Evolutionary conservation across 92 coral and sea anemone species (phyloP), one percentile per base, ranked within the genome.

Genomic region (Scolanthus callimorphus): DNA sequence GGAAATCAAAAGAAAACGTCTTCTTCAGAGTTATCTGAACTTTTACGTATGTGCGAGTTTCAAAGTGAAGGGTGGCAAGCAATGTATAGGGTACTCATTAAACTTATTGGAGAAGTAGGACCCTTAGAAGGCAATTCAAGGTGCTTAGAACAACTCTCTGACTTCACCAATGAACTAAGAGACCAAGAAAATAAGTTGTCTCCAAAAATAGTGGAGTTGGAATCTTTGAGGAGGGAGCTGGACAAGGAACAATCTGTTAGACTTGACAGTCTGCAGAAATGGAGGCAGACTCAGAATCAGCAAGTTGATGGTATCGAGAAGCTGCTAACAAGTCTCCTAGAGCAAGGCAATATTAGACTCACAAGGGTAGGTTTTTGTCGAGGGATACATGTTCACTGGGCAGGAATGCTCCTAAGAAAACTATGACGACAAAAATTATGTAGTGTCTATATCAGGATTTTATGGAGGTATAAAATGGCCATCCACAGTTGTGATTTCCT

Each of bases 301-400:
- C 96, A 88, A 53, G 80, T 83, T 1, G 90, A 88, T 1, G 90
- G 86, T 2, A 77, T 88, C 25, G 96, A 83, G 24, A 83, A 74
- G 38, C 59, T 88, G 17, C 65, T 88, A 12, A 63, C 74, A 30
- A 78, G 77, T 57, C 43, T 88, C 67, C 66, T 88, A 62, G 57
- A 63, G 34, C 96, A 73, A 53, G 80, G 86, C 13, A 51, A 50
- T 2, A 57, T 78, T 6, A 58, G 48, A 30, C 67, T 45, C 57
- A 62, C 52, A 3, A 39, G 73, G 41, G 73, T 54, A 9, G 53
- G 62, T 28, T 29, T 24, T 17, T 20, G 22, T 34, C n/a, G 17
- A 25, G 10, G 10, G 25, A 6, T 34, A 34, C 15, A 34, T 34
- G 41, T 15, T 34, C 15, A 6, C n/a, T n/a, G n/a, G n/a, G n/a